Percentiles rank a stretch among this genome's conserved stretches.
phyloP scores from a whole-genome alignment of 2,888 invertebrate genomes.

The Marronus borbonicus region DNA sequence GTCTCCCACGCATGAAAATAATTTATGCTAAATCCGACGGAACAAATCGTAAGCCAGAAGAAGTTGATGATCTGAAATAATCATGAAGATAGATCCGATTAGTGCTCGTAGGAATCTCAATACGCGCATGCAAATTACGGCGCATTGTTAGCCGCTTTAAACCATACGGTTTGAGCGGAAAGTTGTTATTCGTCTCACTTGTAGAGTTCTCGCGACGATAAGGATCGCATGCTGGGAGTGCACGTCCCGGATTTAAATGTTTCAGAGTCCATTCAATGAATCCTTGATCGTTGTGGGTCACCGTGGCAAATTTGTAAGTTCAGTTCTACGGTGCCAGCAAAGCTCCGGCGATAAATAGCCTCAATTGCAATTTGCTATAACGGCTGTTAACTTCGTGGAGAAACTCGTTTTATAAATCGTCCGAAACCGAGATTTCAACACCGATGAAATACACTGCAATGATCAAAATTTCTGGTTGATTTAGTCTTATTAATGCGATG shows the following conservation, averaged over 20 bases:
- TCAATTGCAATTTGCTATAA: neutral
- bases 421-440: neutral
- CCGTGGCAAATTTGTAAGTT: conserved; percentile 20
- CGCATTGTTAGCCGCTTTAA: conserved; percentile 6
- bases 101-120: neutral
- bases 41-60: too few relatives aligned
- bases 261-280: conserved; percentile 27
- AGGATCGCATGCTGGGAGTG: conserved; percentile 2
- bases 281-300: conserved; percentile 29
- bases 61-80: conserved; percentile 1
- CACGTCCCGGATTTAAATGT: conserved; percentile 31
- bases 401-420: conserved; percentile 7
- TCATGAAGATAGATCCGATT: neutral
- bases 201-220: conserved; percentile 18
- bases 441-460: neutral
- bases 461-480: neutral
- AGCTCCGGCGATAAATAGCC: neutral
- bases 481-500: neutral
- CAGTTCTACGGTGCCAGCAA: neutral
- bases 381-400: neutral
- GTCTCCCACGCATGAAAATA: conserved; percentile 11
- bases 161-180: neutral
- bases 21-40: too few relatives aligned
- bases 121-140: conserved; percentile 14
- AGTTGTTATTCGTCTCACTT: conserved; percentile 33